Evolutionary conservation across 1,140 invertebrate genomes (phyloP), one percentile per base, ranked within the genome.

Genomic region (Cyclina sinensis): DNA sequence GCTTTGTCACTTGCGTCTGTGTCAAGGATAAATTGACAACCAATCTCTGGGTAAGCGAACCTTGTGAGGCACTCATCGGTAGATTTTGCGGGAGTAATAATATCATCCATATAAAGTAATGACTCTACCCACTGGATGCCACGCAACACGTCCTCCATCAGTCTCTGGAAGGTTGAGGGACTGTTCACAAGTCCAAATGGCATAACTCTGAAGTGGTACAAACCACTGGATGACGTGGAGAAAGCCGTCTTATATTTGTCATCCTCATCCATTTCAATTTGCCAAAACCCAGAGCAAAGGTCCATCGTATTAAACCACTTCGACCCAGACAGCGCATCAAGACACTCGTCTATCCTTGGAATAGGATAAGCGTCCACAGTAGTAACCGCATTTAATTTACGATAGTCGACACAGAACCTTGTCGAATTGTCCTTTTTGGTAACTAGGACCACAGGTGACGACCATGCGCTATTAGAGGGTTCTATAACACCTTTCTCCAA

Each of bases 161-260:
- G 30, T 0, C 88, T 39, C 35, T 89, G 68, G 57, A 90, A 90
- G 16, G 80, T 80, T 0, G 89, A 81, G 7, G 83, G 37, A 3
- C 51, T 32, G 73, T 76, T 88, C 0, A 48, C 81, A 11, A 88
- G 48, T 0, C 70, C 88, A 43, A 91, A 91, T 0, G 88, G 89
- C 88, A 91, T 89, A 0, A 90, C 80, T 5, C 27, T 48, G 32
- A 91, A 94, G 27, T 94, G 80, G 39, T 68, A 92, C 16, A 89
- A 24, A 0, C 89, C 91, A n/a, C n/a, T n/a, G 12, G 59, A 21
- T 30, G 65, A 59, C 27, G 89, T 90, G n/a, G 37, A 18, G 79
- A 93, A 92, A 2, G 93, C 90, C 0, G 96, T 96, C 78, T 95
- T 95, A 37, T 94, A 54, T 12, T 86, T 93, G 74, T 94, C 93